These are phyloP conservation scores for Riparia riparia DNA, from an alignment of 2,113 vertebrate genomes.

Conservation along the genomic window DNA sequence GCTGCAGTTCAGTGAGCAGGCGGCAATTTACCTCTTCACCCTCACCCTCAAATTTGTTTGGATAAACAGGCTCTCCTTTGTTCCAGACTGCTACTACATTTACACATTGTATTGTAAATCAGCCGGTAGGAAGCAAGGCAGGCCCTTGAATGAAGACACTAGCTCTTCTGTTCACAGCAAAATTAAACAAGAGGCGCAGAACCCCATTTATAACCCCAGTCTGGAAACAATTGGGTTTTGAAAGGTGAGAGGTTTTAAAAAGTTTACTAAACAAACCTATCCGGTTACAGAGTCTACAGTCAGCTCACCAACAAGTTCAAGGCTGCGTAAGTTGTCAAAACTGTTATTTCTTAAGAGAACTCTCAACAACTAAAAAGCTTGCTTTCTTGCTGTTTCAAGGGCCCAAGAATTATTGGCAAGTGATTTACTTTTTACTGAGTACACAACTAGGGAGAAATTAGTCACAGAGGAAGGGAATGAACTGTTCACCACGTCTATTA, in stretches of 20 bases:
- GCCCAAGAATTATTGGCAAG: conserved; percentile 27
- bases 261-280: conserved; percentile 54
- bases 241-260: conserved; percentile 62
- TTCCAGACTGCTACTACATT: conserved; percentile 40
- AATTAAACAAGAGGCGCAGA: conserved; percentile 35
- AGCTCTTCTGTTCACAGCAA: conserved; percentile 44
- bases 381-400: background rate
- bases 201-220: conserved; percentile 19
- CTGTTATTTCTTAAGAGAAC: conserved; percentile 11
- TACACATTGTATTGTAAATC: conserved; percentile 54
- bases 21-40: conserved; percentile 56
- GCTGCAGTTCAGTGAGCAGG: background rate
- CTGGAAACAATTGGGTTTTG: conserved; percentile 41
- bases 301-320: conserved; percentile 33
- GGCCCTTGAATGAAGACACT: conserved; percentile 37
- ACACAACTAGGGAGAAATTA: conserved; percentile 32
- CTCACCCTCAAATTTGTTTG: conserved; percentile 57
- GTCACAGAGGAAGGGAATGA: conserved; percentile 39
- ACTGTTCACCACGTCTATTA: conserved; percentile 14
- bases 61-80: conserved; percentile 61
- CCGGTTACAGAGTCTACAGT: background rate
- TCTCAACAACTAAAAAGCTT: background rate
- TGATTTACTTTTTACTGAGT: conserved; percentile 35
- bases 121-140: conserved; percentile 19
- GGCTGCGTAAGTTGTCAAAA: background rate